phyloP scores from a whole-genome alignment of 2,113 vertebrate species.

The Microtus pennsylvanicus region DNA sequence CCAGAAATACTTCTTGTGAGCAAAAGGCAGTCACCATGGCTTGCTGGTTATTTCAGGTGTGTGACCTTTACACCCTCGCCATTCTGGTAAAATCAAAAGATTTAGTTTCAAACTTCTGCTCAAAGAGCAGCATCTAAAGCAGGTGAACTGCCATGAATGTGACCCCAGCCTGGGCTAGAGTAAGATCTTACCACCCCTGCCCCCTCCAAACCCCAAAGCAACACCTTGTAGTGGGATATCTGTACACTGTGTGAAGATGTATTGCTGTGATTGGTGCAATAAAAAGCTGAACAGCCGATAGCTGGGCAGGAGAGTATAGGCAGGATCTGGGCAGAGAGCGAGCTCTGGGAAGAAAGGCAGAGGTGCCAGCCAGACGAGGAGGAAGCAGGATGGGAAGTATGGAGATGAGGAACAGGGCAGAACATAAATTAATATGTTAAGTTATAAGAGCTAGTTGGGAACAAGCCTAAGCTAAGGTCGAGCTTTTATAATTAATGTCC shows the following conservation, averaged over 20 bases:
- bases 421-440: background rate
- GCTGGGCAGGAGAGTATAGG: background rate
- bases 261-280: background rate
- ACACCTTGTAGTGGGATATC: background rate
- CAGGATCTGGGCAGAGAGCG: background rate
- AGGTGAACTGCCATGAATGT: background rate
- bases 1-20: background rate
- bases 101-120: background rate
- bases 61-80: background rate
- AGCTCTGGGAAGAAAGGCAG: background rate
- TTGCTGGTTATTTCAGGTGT: background rate
- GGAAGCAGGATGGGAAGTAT: background rate
- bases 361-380: background rate
- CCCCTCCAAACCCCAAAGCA: background rate
- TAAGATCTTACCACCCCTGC: background rate
- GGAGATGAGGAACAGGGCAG: background rate
- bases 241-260: background rate
- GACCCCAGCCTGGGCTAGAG: background rate
- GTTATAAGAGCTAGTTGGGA: background rate
- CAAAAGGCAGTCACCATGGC: background rate
- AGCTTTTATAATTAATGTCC: background rate
- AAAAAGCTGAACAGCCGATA: background rate
- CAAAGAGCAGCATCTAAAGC: background rate
- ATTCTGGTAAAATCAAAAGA: background rate
- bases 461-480: background rate